phyloP scores from a whole-genome alignment of 2,113 vertebrate genomes.

The Desmodus rotundus region DNA sequence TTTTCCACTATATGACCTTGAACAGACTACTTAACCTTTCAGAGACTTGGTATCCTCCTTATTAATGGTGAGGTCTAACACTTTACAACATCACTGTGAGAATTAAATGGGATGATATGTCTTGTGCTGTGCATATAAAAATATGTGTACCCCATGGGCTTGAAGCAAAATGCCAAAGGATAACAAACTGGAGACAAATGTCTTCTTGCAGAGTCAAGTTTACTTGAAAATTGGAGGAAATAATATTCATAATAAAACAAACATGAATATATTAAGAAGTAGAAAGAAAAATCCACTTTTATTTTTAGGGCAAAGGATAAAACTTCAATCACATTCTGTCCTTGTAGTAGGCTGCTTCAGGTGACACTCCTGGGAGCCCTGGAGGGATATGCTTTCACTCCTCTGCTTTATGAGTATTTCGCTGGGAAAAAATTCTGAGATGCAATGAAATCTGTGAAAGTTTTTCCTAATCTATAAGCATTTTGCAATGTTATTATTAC shows the following conservation, averaged over 20 bases:
- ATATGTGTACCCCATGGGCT: neutral
- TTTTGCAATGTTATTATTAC: neutral
- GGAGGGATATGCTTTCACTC: neutral
- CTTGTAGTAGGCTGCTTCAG: neutral
- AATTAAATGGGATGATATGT: neutral
- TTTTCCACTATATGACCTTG: neutral
- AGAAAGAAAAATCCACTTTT: neutral
- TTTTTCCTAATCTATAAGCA: neutral
- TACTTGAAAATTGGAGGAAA: neutral
- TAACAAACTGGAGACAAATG: neutral
- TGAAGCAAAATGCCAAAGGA: neutral
- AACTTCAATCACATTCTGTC: neutral
- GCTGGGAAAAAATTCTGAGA: neutral
- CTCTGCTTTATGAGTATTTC: neutral
- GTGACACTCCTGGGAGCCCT: neutral
- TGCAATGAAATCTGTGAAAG: neutral
- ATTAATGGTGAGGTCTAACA: neutral
- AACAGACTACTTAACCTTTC: neutral
- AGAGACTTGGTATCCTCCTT: neutral
- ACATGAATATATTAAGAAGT: neutral
- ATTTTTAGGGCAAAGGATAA: neutral
- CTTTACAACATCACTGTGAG: neutral
- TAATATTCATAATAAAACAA: neutral
- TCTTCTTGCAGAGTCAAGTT: neutral
- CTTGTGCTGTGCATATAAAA: neutral